Conservation (phyloP, 2,888 invertebrate genomes). For the Diarsia brunnea region DNA sequence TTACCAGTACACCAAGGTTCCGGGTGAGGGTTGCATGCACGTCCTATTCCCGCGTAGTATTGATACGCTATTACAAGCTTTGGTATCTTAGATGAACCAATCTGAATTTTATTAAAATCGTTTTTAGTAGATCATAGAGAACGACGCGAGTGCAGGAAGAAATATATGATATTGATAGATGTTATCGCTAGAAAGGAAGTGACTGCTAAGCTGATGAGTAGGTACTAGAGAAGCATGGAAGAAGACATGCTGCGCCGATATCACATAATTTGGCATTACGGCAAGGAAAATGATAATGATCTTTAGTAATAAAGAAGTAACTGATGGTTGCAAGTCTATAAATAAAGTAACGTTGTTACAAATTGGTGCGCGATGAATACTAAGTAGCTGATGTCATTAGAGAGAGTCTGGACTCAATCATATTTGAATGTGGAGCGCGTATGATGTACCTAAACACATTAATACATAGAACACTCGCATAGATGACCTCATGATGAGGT, state of each 20-base stretch:
- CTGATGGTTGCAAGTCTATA: neutral
- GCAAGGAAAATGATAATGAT: neutral
- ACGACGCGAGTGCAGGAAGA: neutral
- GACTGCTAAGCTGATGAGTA: neutral
- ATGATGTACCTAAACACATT: conserved; percentile 10
- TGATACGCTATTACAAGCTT: too few species aligned
- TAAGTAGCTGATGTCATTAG: conserved; percentile 41
- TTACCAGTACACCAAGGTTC: too few species aligned
- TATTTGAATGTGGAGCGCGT: conserved; percentile 27
- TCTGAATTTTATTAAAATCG: neutral
- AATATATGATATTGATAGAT: neutral
- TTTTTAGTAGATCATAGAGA: neutral
- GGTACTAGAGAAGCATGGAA: neutral
- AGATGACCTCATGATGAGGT: neutral
- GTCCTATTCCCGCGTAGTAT: too few species aligned
- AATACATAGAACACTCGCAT: neutral
- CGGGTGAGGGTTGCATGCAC: too few species aligned
- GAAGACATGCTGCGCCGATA: neutral
- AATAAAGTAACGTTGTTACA: conserved; percentile 7
- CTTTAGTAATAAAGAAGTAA: neutral
- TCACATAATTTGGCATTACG: neutral
- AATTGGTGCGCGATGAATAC: conserved; percentile 28
- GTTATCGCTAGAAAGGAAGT: neutral
- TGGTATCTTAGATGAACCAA: neutral
- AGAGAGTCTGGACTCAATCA: conserved; percentile 30